Percentiles rank a stretch among this genome's conserved stretches.
phyloP scores from a whole-genome alignment of 1,140 invertebrate genomes.

The Sycobia sp. region DNA sequence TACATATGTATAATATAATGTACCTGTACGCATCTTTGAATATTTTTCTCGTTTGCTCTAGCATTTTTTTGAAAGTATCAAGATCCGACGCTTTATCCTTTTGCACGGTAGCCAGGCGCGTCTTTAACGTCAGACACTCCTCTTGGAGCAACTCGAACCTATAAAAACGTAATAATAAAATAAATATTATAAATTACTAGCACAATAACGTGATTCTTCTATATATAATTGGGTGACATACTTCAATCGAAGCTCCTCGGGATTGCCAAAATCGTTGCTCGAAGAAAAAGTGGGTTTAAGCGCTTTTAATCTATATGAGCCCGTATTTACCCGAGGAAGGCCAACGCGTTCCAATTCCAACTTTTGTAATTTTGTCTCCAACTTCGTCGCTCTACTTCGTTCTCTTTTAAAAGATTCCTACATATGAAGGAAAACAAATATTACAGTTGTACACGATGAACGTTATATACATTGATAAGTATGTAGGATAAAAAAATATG shows the following conservation, averaged over 20 bases:
- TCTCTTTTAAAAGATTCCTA: slow-evolving; percentile 51
- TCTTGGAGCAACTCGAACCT: slow-evolving; percentile 57
- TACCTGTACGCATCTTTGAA: slow-evolving; percentile 51
- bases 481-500: not conserved
- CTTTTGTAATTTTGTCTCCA: slow-evolving; percentile 52
- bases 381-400: slow-evolving; percentile 44
- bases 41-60: slow-evolving; percentile 46
- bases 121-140: slow-evolving; percentile 54
- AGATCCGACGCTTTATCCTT: slow-evolving; percentile 53
- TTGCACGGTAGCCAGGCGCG: slow-evolving; percentile 48
- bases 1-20: not conserved
- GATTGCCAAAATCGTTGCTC: not conserved
- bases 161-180: too few relatives aligned
- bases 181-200: too few relatives aligned
- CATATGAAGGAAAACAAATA: too few relatives aligned
- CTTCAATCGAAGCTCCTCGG: slow-evolving; percentile 46
- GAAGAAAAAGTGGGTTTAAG: slow-evolving; percentile 14
- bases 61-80: slow-evolving; percentile 45
- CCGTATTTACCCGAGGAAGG: slow-evolving; percentile 37
- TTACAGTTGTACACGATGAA: too few relatives aligned
- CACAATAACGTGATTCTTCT: too few relatives aligned
- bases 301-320: slow-evolving; percentile 42
- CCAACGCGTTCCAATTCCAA: slow-evolving; percentile 48
- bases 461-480: too few relatives aligned
- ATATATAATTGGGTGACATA: slow-evolving; percentile 24